Conservation (phyloP, 2,797 vertebrate species). For the Falco peregrinus region DNA sequence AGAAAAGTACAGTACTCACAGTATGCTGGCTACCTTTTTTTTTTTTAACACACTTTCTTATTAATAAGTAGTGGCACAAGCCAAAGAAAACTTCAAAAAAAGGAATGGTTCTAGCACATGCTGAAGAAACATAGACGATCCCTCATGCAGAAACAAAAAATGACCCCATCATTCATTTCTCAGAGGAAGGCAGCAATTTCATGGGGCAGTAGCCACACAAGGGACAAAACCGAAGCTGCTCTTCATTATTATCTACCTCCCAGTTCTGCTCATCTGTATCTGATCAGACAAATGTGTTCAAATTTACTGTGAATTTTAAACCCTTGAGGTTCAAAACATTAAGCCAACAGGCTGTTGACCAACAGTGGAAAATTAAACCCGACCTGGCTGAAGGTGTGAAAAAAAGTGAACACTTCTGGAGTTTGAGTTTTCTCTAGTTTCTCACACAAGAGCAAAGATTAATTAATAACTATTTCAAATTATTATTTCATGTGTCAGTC, state of each 20-base stretch:
- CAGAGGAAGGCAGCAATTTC: conserved; percentile 48
- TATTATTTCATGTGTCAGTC: conserved; percentile 13
- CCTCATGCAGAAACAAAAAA: conserved; percentile 42
- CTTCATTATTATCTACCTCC: conserved; percentile 3
- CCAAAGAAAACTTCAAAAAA: conserved; percentile 37
- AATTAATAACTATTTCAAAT: neutral
- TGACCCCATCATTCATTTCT: conserved; percentile 37
- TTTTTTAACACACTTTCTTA: neutral
- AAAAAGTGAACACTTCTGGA: neutral
- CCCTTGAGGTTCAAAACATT: neutral
- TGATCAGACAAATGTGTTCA: neutral
- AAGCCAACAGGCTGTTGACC: conserved; percentile 20
- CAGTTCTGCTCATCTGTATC: neutral
- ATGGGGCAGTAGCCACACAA: neutral
- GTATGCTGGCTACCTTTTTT: neutral
- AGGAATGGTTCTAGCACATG: neutral
- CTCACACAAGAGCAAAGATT: conserved; percentile 29
- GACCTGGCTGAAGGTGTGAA: neutral
- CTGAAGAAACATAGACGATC: neutral
- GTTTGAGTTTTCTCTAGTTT: neutral
- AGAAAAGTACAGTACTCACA: neutral
- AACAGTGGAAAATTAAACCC: neutral
- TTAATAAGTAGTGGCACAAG: neutral
- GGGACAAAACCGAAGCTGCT: neutral
- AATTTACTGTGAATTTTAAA: conserved; percentile 8